Conservation (phyloP, 2,797 vertebrate genomes). For the Paguma larvata region DNA sequence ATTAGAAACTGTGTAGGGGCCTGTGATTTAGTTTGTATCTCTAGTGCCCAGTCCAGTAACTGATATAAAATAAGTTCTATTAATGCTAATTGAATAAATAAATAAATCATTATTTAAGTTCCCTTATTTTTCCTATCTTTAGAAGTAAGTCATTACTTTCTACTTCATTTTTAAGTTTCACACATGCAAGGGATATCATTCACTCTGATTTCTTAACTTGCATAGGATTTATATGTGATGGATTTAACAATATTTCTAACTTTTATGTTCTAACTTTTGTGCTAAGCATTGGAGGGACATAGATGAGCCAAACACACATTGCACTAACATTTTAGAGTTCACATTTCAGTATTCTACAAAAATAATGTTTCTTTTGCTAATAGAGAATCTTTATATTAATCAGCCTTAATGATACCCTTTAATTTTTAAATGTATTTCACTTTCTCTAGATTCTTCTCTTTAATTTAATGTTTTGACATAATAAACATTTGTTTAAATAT, state of each 20-base stretch:
- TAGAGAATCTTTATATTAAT: background rate
- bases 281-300: background rate
- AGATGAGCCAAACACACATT: background rate
- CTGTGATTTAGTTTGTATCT: background rate
- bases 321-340: background rate
- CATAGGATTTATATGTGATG: background rate
- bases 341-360: background rate
- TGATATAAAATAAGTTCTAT: background rate
- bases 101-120: background rate
- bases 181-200: background rate
- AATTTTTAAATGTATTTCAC: background rate
- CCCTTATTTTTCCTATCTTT: background rate
- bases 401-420: background rate
- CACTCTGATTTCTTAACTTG: background rate
- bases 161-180: background rate
- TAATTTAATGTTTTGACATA: background rate
- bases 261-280: background rate
- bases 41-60: background rate
- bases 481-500: constrained; percentile 14
- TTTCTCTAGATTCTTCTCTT: background rate
- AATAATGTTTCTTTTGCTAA: background rate
- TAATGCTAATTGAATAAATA: background rate
- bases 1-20: background rate
- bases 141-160: background rate
- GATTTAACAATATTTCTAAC: background rate